phyloP scores from a whole-genome alignment of 1,140 invertebrate genomes.

The Protaetia brevitarsis region DNA sequence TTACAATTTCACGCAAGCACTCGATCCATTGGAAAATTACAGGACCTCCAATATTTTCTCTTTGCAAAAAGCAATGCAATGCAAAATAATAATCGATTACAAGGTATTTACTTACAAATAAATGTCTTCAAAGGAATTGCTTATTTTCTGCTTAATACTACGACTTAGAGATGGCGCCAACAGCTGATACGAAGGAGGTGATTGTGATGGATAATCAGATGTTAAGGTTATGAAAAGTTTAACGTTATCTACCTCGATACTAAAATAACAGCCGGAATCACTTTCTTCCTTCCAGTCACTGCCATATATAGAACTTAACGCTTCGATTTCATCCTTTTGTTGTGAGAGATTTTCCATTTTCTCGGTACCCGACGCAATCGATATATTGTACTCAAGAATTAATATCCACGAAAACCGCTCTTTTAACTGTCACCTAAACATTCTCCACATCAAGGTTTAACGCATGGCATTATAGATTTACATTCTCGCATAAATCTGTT shows the following conservation, averaged over 20 bases:
- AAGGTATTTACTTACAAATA: constrained; percentile 57
- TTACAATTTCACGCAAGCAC: constrained; percentile 63
- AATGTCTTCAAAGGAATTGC: constrained; percentile 59
- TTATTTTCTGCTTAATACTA: constrained; percentile 56
- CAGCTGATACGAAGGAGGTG: constrained; percentile 67
- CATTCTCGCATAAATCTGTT: too few relatives aligned
- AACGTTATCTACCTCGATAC: constrained; percentile 54
- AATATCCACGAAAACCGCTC: too few relatives aligned
- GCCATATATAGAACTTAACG: constrained; percentile 71
- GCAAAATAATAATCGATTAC: not conserved
- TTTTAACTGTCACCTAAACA: not conserved
- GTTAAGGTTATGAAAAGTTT: constrained; percentile 58
- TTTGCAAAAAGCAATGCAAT: constrained; percentile 39
- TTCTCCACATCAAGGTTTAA: too few relatives aligned
- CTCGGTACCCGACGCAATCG: not conserved
- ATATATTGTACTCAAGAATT: not conserved
- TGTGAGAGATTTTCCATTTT: constrained; percentile 35
- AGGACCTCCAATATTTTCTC: constrained; percentile 67
- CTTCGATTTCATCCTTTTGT: constrained; percentile 68
- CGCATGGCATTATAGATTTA: too few relatives aligned
- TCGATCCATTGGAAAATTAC: constrained; percentile 76
- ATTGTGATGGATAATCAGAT: constrained; percentile 63
- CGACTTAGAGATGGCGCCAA: constrained; percentile 68
- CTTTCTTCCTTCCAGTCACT: constrained; percentile 66
- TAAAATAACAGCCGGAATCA: constrained; percentile 55